Evolutionary conservation across 1,140 invertebrate genomes (phyloP), one percentile per base, ranked within the genome.

Genomic region (Ips typographus): DNA sequence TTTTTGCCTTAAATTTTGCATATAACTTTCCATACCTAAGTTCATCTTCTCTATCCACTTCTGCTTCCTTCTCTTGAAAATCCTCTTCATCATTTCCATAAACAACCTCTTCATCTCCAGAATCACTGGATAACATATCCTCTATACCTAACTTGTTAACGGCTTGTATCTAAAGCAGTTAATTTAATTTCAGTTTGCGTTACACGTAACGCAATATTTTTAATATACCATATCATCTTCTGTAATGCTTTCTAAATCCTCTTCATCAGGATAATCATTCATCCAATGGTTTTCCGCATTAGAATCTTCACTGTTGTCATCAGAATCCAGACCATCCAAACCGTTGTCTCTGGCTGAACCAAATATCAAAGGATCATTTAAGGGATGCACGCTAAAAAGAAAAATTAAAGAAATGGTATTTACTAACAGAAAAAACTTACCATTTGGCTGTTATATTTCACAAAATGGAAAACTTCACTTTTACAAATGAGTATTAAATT

Each of bases 211-310:
- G 36, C 39, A 58, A 8, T 58, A 58, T 40, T 2, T 55, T 55
- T 55, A 62, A 44, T 44, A 2, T 57, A 70, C 74, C 81, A 85
- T 86, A 70, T 85, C 84, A 37, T 85, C 83, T 71, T 85, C 83
- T 73, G 82, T 79, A 40, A 85, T 80, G 71, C 83, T 84, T 67
- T 83, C 83, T 7, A 80, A 73, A 53, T 85, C 84, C 1, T 80
- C 80, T 69, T 84, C 84, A 72, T 86, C 84, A 36, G 85, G 85
- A 72, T 86, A 86, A 42, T 86, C 84, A 79, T 86, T 86, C 40
- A 82, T 78, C 81, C 82, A 85, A 73, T 85, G 82, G 73, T 83
- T 84, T 77, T 86, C 85, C 71, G 83, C 83, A 80, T 86, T 86
- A 0, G 84, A 85, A 78, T 86, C 79, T 56, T 79, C 85, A 78